These are phyloP conservation scores for Rhincodon typus DNA, from an alignment of 2,797 vertebrate species.

Conservation along the genomic window DNA sequence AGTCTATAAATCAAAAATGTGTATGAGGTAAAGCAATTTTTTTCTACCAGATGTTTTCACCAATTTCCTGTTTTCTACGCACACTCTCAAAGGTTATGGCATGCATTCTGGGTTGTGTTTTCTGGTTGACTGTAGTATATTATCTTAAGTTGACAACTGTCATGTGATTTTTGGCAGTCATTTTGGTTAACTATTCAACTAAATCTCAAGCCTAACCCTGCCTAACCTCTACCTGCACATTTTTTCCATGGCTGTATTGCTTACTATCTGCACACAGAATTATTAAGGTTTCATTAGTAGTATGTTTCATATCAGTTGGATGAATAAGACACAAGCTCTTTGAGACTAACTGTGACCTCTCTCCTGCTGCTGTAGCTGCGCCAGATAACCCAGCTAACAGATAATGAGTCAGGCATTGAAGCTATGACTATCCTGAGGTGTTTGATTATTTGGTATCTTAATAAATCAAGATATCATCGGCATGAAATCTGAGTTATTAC, in stretches of 20 bases:
- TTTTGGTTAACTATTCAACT: background rate
- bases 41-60: background rate
- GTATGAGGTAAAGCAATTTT: background rate
- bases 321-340: background rate
- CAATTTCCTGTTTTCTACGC: background rate
- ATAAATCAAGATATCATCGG: background rate
- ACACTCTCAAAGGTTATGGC: background rate
- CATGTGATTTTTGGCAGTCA: background rate
- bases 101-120: background rate
- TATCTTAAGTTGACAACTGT: background rate
- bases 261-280: no score
- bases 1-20: background rate
- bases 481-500: background rate
- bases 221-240: background rate
- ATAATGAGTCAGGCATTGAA: no score
- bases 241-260: background rate
- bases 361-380: no score
- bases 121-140: background rate
- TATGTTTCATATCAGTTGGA: no score
- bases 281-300: no score
- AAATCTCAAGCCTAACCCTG: background rate
- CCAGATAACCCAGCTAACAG: no score
- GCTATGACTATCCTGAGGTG: background rate
- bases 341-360: no score
- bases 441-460: background rate